Evolutionary conservation across 2,797 vertebrate species (phyloP), one percentile per base, ranked within the genome.

Genomic region (Heteromormyrus szaboi): DNA sequence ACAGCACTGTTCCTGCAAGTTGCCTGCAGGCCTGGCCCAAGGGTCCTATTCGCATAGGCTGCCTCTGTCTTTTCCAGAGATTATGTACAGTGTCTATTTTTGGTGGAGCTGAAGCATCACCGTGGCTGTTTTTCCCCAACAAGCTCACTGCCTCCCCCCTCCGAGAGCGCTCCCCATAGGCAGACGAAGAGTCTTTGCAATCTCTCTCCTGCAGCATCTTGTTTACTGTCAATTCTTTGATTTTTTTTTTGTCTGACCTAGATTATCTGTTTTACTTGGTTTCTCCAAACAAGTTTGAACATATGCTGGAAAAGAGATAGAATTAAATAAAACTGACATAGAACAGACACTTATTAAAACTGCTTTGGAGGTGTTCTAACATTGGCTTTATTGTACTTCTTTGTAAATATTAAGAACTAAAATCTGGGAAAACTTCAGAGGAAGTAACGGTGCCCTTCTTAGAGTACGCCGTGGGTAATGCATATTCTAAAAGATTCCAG

Each of bases 181-280:
- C 25, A 33, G 51, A 86, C 5, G 85, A 56, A 56, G 85, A 59
- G 7, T 59, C 33, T 59, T 62, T 44, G 51, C 85, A 54, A 86
- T 59, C 51, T 41, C 51, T 86, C 33, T 22, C 29, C 37, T 86
- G 85, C 85, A 86, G 19, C 85, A 86, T 56, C 85, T 86, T 86
- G 12, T 86, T 86, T 86, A 33, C 29, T 86, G 51, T 51, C 51
- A 86, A 62, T 54, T 54, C 83, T 14, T 51, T 51, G n/a, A 85
- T 85, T 85, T 86, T 50, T 83, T 50, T 33, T 54, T 37, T 86
- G 53, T 59, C 29, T 86, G 85, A 86, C 85, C 85, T 86, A 86
- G 17, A 86, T 86, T 59, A 59, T 44, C 53, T 41, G 22, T 86
- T 44, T 14, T 86, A 41, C 84, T 56, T 54, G 37, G 29, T 41